Evolutionary conservation across 2,888 invertebrate genomes (phyloP).

Genomic region (Pandemis corylana): DNA sequence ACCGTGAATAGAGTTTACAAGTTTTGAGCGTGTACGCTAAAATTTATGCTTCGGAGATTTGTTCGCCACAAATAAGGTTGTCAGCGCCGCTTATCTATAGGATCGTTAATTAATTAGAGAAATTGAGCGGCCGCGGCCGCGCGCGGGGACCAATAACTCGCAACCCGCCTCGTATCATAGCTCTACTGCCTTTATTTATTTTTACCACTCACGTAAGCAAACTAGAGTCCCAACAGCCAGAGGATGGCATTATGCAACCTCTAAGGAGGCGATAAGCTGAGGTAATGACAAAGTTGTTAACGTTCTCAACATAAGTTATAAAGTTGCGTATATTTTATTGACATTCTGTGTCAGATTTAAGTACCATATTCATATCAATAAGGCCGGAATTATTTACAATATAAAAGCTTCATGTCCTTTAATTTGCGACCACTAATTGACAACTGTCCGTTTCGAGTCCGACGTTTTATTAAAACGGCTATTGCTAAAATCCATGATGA

Average conservation of each 20-base stretch:
- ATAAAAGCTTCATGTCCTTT: conserved; percentile 20
- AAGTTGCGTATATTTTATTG: conserved; percentile 1
- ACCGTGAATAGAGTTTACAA: conserved; percentile 77
- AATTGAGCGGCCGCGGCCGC: conserved; percentile 81
- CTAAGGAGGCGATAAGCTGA: conserved; percentile 24
- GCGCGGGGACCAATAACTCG: conserved; percentile 84
- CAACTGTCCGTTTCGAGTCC: conserved; percentile 15
- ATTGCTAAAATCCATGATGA: conserved; percentile 34
- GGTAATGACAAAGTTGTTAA: neutral
- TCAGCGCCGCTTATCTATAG: conserved; percentile 82
- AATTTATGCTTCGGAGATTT: conserved; percentile 84
- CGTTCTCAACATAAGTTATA: neutral
- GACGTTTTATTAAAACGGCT: conserved; percentile 34
- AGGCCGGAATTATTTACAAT: conserved; percentile 10
- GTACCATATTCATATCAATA: neutral
- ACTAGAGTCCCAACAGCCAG: conserved; percentile 77
- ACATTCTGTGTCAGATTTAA: conserved; percentile 11
- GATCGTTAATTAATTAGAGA: conserved; percentile 85
- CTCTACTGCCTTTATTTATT: conserved; percentile 81
- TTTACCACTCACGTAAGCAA: conserved; percentile 83
- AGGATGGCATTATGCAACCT: conserved; percentile 62
- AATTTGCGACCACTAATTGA: conserved; percentile 35
- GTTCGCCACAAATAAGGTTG: conserved; percentile 85
- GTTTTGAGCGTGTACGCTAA: conserved; percentile 81
- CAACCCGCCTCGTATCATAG: conserved; percentile 83